Conservation (phyloP, 2,113 vertebrate species). For the Clarias batrachus region DNA sequence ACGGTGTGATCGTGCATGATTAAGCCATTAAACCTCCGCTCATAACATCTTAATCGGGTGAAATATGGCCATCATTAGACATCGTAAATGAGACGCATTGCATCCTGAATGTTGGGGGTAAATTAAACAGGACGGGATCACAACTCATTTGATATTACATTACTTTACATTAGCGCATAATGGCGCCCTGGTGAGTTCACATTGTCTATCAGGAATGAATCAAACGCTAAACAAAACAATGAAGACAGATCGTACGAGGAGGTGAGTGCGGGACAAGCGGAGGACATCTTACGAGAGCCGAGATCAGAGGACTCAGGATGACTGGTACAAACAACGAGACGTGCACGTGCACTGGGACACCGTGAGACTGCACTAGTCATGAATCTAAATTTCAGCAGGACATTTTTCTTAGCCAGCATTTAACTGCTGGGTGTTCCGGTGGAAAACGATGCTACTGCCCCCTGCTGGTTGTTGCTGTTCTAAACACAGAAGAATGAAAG, state of each 20-base stretch:
- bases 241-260: constrained; percentile 36
- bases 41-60: constrained; percentile 63
- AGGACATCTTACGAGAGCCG: constrained; percentile 23
- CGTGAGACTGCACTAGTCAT: constrained; percentile 36
- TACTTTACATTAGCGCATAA: constrained; percentile 36
- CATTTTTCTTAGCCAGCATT: constrained; percentile 47
- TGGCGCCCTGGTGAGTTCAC: constrained; percentile 16
- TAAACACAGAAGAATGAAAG: neutral
- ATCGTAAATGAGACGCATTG: constrained; percentile 50
- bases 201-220: constrained; percentile 39
- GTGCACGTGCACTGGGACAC: constrained; percentile 22
- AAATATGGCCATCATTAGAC: constrained; percentile 53
- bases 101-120: constrained; percentile 21
- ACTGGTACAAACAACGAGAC: constrained; percentile 11
- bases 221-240: constrained; percentile 32
- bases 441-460: constrained; percentile 72
- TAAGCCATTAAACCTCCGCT: constrained; percentile 66
- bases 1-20: constrained; percentile 64
- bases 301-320: constrained; percentile 20
- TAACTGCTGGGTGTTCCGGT: constrained; percentile 50
- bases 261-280: neutral
- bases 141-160: constrained; percentile 34
- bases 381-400: constrained; percentile 50
- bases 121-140: constrained; percentile 37
- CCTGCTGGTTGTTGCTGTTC: constrained; percentile 49